These are phyloP conservation scores for Flexamia atlantica DNA, from an alignment of 2,888 invertebrate genomes.

Conservation along the genomic window DNA sequence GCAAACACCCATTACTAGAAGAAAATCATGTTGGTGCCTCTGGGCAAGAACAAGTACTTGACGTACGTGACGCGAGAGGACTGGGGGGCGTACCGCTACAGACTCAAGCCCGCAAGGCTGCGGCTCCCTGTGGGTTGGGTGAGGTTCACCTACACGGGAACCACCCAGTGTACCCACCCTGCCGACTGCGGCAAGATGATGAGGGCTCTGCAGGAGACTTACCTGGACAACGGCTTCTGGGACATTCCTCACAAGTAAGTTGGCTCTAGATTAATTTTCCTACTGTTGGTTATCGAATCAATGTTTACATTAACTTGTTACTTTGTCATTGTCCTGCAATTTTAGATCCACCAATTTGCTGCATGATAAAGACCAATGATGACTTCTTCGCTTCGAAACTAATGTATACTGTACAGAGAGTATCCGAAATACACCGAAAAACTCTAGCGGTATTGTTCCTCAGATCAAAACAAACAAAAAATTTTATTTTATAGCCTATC, in stretches of 20 bases:
- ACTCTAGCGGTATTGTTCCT: no score
- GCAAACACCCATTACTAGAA: neutral
- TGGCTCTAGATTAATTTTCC: no score
- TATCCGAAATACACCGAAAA: no score
- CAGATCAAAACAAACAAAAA: no score
- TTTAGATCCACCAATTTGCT: no score
- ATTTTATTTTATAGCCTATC: no score
- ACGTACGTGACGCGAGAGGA: neutral
- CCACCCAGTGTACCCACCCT: neutral
- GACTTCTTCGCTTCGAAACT: no score
- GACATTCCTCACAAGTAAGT: constrained; percentile 39
- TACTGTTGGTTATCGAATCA: no score
- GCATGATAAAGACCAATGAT: no score
- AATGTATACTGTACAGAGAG: no score
- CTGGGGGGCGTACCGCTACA: constrained; percentile 16
- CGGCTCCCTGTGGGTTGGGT: neutral
- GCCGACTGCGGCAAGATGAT: neutral
- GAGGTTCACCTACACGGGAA: neutral
- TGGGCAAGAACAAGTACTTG: neutral
- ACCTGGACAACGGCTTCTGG: constrained; percentile 28
- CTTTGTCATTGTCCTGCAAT: no score
- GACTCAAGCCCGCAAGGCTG: neutral
- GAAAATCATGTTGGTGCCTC: neutral
- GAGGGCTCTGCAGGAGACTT: constrained; percentile 6
- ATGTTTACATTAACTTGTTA: no score